These are phyloP conservation scores for Petrolisthes cinctipes DNA, from an alignment of 2,888 invertebrate genomes.

Conservation along the genomic window DNA sequence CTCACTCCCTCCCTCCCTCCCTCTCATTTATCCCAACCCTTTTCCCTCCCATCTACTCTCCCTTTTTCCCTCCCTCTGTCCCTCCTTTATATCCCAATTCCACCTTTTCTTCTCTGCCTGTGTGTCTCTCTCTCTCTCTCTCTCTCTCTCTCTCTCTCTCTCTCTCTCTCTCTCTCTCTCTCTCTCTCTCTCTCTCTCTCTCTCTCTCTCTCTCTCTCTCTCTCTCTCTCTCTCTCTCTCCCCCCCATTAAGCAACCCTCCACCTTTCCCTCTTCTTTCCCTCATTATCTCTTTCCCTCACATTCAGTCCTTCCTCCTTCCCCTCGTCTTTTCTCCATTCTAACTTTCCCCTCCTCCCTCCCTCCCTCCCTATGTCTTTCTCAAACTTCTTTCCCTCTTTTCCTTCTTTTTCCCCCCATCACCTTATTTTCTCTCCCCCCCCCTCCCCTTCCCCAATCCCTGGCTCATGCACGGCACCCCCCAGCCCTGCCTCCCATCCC, in stretches of 20 bases:
- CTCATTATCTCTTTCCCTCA: neutral
- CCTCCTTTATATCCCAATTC: no score
- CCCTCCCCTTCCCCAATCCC: neutral
- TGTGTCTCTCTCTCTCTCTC: neutral
- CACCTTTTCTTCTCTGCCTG: no score
- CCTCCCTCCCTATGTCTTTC: neutral
- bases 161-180: constrained; percentile 10
- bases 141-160: constrained; percentile 14
- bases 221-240: constrained; percentile 9
- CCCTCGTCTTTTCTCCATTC: neutral
- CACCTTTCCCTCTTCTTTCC: neutral
- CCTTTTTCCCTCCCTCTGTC: no score
- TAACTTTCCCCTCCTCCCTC: neutral
- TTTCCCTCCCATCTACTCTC: no score
- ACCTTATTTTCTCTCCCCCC: neutral
- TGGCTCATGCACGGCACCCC: neutral
- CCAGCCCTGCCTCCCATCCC: neutral
- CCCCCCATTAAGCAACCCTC: neutral
- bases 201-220: constrained; percentile 7
- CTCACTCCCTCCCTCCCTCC: no score
- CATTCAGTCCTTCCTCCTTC: neutral
- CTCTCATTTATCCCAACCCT: no score
- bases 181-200: neutral
- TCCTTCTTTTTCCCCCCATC: neutral
- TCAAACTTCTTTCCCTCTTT: constrained; percentile 19